Evolutionary conservation across 2,888 invertebrate genomes (phyloP), one percentile per base, ranked within the genome.

Genomic region (Papilio demoleus): DNA sequence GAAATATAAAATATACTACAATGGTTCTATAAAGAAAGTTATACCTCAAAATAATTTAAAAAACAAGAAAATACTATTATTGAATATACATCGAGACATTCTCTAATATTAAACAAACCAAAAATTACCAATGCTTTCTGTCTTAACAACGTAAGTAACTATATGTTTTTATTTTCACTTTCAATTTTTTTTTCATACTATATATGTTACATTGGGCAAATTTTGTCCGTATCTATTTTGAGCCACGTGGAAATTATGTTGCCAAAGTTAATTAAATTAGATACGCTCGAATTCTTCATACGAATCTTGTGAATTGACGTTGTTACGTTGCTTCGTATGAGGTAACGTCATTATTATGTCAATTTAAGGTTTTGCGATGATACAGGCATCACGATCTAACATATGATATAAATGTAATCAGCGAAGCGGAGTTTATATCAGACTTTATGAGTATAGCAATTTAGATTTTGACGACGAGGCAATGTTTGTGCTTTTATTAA

Each of bases 301-400:
- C 31, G 17, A 53, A 53, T 60, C 60, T 60, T 60, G 22, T 36
- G 38, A 60, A 38, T 60, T 40, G 22, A 60, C 24, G 17, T 59
- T 59, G 36, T 60, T 40, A 60, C 24, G 24, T 38, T 24, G 60
- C 60, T 22, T n/a, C 19, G 40, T 60, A 38, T 40, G 38, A 38
- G 9, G 24, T 22, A 40, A 60, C 40, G 22, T n/a, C 9, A 22
- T 53, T 50, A 38, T 36, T 47, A 38, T 53, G 31, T 53, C 53
- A 53, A 53, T 53, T n/a, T n/a, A 8, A 53, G 53, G 31, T 56
- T 56, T 27, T 56, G 31, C 24, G n/a, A 53, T 56, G 31, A 56
- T 31, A 47, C 22, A 45, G 47, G 12, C 62, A 58, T 71, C 72
- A 63, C 68, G 68, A 50, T 31, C 27, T 31, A 53, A 53, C n/a